These are phyloP conservation scores for Silurus lanzhouensis DNA, from an alignment of 2,797 vertebrate species.

Conservation along the genomic window DNA sequence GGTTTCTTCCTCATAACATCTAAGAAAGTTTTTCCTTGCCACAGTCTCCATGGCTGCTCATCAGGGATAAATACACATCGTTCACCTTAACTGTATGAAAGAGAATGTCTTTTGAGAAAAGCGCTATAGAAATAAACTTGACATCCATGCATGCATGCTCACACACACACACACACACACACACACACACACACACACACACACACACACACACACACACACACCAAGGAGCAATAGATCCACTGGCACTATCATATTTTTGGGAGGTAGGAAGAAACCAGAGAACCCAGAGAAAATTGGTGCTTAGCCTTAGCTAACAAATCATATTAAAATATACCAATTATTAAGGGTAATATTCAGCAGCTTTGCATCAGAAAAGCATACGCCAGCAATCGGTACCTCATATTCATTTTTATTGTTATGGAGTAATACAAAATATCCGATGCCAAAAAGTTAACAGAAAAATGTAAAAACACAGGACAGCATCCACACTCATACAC, in stretches of 20 bases:
- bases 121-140: no score
- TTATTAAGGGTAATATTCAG: not conserved
- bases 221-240: not conserved
- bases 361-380: not conserved
- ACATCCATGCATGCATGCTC: no score
- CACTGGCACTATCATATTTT: not conserved
- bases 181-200: not conserved
- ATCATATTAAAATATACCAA: not conserved
- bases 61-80: no score
- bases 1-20: no score
- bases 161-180: not conserved
- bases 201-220: not conserved
- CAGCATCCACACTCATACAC: slow-evolving; percentile 61
- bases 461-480: slow-evolving; percentile 67
- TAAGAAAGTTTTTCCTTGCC: no score
- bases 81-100: no score
- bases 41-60: no score
- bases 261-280: not conserved
- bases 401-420: slow-evolving; percentile 64
- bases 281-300: not conserved
- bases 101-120: no score
- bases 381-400: not conserved
- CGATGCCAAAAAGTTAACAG: slow-evolving; percentile 67
- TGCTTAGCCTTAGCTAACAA: not conserved
- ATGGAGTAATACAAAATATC: slow-evolving; percentile 72